phyloP scores from a whole-genome alignment of 1,140 invertebrate genomes.

The Centruroides vittatus region DNA sequence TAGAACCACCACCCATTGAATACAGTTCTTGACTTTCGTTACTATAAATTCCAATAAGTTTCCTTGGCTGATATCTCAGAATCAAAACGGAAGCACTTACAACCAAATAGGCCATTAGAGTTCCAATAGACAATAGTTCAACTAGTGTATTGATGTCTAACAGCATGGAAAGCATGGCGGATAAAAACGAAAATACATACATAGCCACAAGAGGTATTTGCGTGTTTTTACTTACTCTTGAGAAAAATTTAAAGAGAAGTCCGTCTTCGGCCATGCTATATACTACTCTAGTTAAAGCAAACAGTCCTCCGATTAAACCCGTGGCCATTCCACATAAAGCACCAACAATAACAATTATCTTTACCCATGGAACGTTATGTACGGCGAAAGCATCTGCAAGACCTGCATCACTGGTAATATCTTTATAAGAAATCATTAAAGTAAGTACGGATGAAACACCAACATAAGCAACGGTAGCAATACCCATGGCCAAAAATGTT shows the following conservation, averaged over 20 bases:
- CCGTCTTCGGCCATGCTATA: conserved; percentile 83
- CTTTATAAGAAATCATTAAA: conserved; percentile 62
- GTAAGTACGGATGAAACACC: conserved; percentile 67
- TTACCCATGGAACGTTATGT: conserved; percentile 50
- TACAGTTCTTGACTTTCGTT: conserved; percentile 8
- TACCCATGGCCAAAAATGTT: conserved; percentile 54
- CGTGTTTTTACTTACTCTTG: conserved; percentile 26
- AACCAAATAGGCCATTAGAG: conserved; percentile 75
- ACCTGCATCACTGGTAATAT: conserved; percentile 56
- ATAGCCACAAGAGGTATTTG: conserved; percentile 65
- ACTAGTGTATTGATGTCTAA: conserved; percentile 82
- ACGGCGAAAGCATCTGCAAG: conserved; percentile 66
- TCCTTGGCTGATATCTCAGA: conserved; percentile 52
- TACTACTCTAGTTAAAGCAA: conserved; percentile 63
- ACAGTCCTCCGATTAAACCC: conserved; percentile 67
- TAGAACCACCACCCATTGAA: conserved; percentile 2
- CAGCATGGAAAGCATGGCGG: conserved; percentile 62
- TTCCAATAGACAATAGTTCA: conserved; percentile 89
- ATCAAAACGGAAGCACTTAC: conserved; percentile 79
- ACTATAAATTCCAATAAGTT: not conserved
- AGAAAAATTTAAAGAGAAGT: conserved; percentile 47
- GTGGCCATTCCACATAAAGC: conserved; percentile 77
- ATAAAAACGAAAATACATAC: conserved; percentile 56
- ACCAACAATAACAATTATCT: conserved; percentile 71
- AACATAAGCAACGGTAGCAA: conserved; percentile 63